phyloP scores from a whole-genome alignment of 2,113 vertebrate species.

The Sorex fumeus region DNA sequence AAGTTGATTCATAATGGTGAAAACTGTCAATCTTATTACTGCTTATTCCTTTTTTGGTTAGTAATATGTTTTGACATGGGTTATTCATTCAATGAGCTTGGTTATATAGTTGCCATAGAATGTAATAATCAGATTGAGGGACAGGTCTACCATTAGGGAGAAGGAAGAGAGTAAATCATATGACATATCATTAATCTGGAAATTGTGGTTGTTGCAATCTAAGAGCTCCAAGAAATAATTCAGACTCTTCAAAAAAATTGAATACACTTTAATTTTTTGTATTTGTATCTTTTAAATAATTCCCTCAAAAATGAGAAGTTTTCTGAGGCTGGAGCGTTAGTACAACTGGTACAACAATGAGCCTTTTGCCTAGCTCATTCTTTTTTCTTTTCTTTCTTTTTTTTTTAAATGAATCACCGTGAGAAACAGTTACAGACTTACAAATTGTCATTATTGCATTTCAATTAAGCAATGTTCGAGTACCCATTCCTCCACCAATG shows the following conservation, averaged over 20 bases:
- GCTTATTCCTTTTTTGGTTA: conserved; percentile 49
- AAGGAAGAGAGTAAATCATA: conserved; percentile 26
- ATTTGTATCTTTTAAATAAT: conserved; percentile 60
- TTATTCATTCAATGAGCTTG: conserved; percentile 64
- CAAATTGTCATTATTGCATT: no score
- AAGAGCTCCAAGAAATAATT: conserved; percentile 36
- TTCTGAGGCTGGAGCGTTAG: no score
- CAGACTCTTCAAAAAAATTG: background rate
- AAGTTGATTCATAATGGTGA: conserved; percentile 24
- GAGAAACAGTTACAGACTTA: no score
- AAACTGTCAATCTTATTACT: conserved; percentile 21
- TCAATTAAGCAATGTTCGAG: no score
- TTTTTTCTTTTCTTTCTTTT: no score
- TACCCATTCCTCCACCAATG: no score
- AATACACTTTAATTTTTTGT: no score
- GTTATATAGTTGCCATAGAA: conserved; percentile 74
- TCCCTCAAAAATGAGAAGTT: conserved; percentile 24
- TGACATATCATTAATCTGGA: background rate
- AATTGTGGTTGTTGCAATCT: background rate
- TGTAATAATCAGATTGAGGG: conserved; percentile 52
- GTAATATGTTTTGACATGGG: conserved; percentile 50
- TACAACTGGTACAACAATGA: background rate
- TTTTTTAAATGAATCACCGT: no score
- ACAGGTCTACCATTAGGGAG: conserved; percentile 10
- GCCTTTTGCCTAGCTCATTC: no score